Percentiles rank a stretch among this genome's conserved stretches.
Conservation (phyloP, 2,888 invertebrate genomes). For the Coleophora flavipennella region DNA sequence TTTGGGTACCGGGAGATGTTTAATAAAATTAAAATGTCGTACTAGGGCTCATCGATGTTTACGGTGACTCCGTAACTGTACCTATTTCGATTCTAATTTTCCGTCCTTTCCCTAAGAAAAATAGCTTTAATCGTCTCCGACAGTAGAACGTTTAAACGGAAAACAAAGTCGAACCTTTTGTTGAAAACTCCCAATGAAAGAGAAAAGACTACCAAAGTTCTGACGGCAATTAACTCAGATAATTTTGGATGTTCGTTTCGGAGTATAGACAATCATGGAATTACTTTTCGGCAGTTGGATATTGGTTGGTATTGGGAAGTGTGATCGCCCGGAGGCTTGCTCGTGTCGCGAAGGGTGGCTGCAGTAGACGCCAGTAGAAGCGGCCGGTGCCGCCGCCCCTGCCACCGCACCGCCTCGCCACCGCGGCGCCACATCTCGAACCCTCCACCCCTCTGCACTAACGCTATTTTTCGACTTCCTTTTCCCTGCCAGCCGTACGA, state of each 20-base stretch:
- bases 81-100: constrained; percentile 51
- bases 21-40: constrained; percentile 68
- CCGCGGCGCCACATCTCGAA: constrained; percentile 44
- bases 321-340: constrained; percentile 11
- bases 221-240: constrained; percentile 19
- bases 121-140: constrained; percentile 30
- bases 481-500: constrained; percentile 44
- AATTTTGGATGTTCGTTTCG: constrained; percentile 1
- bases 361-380: background rate
- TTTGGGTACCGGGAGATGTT: constrained; percentile 58
- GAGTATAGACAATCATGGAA: no score
- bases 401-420: constrained; percentile 23
- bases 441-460: constrained; percentile 40
- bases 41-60: constrained; percentile 51
- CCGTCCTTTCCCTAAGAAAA: constrained; percentile 27
- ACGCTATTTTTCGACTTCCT: constrained; percentile 53
- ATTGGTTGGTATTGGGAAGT: constrained; percentile 11
- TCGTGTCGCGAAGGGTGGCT: background rate
- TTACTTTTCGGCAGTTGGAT: constrained; percentile 9
- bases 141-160: constrained; percentile 24
- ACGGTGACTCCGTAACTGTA: constrained; percentile 44
- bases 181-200: constrained; percentile 18
- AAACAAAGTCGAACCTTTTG: constrained; percentile 18
- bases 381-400: background rate
- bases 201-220: constrained; percentile 23